phyloP scores from a whole-genome alignment of 92 coral and sea anemone genomes.

The Metridium senile region DNA sequence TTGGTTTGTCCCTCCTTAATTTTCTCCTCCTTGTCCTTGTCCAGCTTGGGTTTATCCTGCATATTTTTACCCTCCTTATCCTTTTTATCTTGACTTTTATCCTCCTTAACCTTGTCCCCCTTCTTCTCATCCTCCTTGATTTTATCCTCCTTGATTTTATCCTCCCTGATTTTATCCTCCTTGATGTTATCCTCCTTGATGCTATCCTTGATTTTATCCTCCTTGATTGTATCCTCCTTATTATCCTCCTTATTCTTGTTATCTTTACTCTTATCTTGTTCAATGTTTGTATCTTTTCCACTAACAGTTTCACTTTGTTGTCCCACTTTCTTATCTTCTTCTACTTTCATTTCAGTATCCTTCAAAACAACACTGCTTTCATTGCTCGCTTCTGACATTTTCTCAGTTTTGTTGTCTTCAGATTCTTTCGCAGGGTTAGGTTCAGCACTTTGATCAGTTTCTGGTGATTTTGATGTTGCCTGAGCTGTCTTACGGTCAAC shows the following conservation, averaged over 20 bases:
- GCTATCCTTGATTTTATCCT: background rate
- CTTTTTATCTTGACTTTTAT: background rate
- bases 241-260: background rate
- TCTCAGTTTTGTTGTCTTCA: background rate
- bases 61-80: background rate
- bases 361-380: background rate
- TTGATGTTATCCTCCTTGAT: background rate
- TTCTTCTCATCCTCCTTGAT: background rate
- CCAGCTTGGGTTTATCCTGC: background rate
- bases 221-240: background rate
- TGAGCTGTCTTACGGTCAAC: slow-evolving; percentile 6
- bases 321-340: background rate
- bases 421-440: background rate
- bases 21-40: background rate
- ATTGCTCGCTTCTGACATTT: background rate
- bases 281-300: slow-evolving; percentile 1
- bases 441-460: background rate
- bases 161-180: background rate
- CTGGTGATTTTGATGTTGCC: background rate
- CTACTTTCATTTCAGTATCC: background rate
- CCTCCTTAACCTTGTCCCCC: background rate
- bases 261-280: background rate
- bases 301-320: background rate
- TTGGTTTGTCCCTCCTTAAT: background rate
- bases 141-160: slow-evolving; percentile 2